Conservation (phyloP, 2,888 invertebrate genomes). For the Drosophila phalerata region DNA sequence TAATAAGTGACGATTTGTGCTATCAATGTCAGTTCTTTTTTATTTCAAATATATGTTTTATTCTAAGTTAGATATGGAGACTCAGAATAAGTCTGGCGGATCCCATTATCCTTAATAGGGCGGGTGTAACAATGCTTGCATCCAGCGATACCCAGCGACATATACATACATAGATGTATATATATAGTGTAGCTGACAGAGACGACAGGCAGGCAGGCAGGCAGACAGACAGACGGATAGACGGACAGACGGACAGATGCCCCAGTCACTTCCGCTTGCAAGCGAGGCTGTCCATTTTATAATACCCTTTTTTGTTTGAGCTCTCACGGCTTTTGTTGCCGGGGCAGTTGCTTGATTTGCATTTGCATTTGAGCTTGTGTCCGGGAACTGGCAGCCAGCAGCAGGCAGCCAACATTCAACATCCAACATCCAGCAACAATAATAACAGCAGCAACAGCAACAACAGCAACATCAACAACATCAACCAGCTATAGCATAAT, state of each 20-base stretch:
- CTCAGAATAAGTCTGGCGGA: not conserved
- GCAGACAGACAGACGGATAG: too few relatives aligned
- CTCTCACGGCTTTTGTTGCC: conserved; percentile 61
- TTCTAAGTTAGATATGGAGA: not conserved
- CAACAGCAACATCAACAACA: conserved; percentile 3
- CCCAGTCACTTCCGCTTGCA: conserved; percentile 56
- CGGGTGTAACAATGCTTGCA: conserved; percentile 41
- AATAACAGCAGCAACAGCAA: not conserved
- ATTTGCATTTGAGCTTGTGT: conserved; percentile 53
- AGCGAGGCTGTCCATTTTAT: conserved; percentile 60
- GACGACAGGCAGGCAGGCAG: conserved; percentile 21
- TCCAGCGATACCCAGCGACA: conserved; percentile 9
- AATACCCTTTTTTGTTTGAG: conserved; percentile 69
- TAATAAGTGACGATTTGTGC: not conserved
- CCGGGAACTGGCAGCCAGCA: conserved; percentile 16
- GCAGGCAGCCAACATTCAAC: conserved; percentile 11
- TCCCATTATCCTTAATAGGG: not conserved
- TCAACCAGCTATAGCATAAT: conserved; percentile 50
- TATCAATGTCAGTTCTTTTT: not conserved
- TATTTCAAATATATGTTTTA: not conserved
- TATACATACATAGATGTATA: conserved; percentile 15
- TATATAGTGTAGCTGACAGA: conserved; percentile 24
- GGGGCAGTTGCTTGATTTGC: conserved; percentile 63
- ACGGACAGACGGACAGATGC: conserved; percentile 41
- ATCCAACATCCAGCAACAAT: not conserved